Evolutionary conservation across 2,888 invertebrate species (phyloP), one percentile per base, ranked within the genome.

Genomic region (Standfussiana lucernea): DNA sequence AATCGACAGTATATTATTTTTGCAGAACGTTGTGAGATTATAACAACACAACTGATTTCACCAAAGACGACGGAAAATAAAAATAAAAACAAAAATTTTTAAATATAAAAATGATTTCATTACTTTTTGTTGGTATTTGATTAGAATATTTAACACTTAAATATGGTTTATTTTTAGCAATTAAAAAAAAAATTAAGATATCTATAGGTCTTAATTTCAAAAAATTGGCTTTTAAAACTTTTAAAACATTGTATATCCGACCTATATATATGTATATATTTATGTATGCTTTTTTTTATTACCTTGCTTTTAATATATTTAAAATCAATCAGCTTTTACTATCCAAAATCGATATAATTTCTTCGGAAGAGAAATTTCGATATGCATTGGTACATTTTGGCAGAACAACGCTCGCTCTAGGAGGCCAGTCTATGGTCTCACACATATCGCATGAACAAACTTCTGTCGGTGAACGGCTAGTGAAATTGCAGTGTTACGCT

Each of bases 401-500:
- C 18, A 40, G n/a, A 13, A 40, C 65, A 1, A 18, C 74, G 71
- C 28, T 42, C 72, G 21, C 15, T 72, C 45, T 74, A 50, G 32
- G 37, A 79, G 45, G 59, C 32, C 56, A 53, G 40, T n/a, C 35
- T 21, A 45, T 62, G 28, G 47, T 50, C 77, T 69, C 40, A 42
- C 35, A 83, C 32, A 77, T 61, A 80, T 75, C 75, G 61, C 61
- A 82, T 53, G 70, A 76, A 59, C 67, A 32, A 77, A 81, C 72
- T 61, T 45, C 61, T 53, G 68, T 70, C 72, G 53, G 68, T 74
- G 61, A 89, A 79, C 72, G 72, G 67, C 64, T n/a, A 72, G 67
- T 80, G 79, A 79, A 84, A 84, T 79, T 84, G 77, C 82, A 84
- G 68, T 77, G 74, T 68, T 75, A 66, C 80, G 66, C 68, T 61